Evolutionary conservation across 2,797 vertebrate species (phyloP), one percentile per base, ranked within the genome.

Genomic region (Euthynnus affinis): DNA sequence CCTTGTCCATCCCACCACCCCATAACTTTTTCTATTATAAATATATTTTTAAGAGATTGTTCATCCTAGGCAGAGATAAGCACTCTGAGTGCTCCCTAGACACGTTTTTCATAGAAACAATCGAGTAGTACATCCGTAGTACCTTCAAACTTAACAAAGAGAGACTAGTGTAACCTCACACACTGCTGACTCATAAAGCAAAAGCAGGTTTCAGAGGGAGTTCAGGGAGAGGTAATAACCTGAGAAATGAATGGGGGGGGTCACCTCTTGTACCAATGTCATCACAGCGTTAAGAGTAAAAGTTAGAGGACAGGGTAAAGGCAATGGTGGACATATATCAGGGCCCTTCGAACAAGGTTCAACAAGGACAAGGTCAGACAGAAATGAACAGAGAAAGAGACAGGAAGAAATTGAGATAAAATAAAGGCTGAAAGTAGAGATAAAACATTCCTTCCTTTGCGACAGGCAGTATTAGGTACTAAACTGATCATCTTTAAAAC

Each of bases 151-250:
- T 42, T 60, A 60, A 63, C 51, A 72, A 52, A 58, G 13, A 70
- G 53, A 13, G 17, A 71, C 27, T 13, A 12, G 29, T 23, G 46
- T 37, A 67, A 71, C 64, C 44, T 48, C 22, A n/a, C 52, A 51
- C 23, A 37, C 25, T 23, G 32, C 69, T 61, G 71, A 71, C 49
- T 77, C 72, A 80, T 69, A 69, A 66, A 84, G 48, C 46, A 68
- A 55, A 71, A 34, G 56, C 48, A 62, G 67, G 56, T 81, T 68
- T 72, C 53, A 76, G 29, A 70, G 14, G 37, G 71, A 80, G 79
- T 63, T 85, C 73, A 75, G 23, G 29, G 10, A 66, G 56, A 68
- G 67, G 71, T 83, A 67, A 87, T 67, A 77, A 78, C 63, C 65
- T 58, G 37, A 60, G 44, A 84, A 88, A 86, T 72, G 9, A 84